A percentile compares a stretch with the other conserved stretches of the same genome.
Evolutionary conservation across 2,113 vertebrate genomes (phyloP).

Genomic region (Butastur rufipennis): DNA sequence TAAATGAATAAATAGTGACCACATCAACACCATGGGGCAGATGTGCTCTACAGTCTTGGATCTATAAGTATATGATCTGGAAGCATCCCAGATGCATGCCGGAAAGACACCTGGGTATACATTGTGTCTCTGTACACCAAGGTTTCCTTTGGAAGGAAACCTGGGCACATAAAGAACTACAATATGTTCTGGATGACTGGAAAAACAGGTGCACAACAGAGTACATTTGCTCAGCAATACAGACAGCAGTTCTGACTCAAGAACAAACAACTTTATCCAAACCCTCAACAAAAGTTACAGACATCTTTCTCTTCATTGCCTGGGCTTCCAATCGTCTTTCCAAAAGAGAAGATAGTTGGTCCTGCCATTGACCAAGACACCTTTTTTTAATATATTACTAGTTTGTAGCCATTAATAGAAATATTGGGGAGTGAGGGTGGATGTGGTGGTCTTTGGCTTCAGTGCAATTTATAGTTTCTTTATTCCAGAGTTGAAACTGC

Average conservation of each 20-base stretch:
- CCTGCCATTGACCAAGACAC: not conserved
- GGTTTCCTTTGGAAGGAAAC: not conserved
- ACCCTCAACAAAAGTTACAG: not conserved
- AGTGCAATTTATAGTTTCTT: not conserved
- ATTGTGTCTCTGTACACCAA: not conserved
- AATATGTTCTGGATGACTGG: not conserved
- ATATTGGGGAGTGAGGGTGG: fast-evolving
- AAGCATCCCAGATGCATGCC: not conserved
- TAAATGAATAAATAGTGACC: not conserved
- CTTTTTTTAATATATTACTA: not conserved
- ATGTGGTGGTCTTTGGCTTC: not conserved
- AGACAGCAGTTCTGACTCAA: not conserved
- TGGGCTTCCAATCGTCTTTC: not conserved
- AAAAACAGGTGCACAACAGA: not conserved
- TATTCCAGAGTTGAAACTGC: not conserved
- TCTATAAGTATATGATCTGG: not conserved
- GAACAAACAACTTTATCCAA: not conserved
- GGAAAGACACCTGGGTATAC: not conserved
- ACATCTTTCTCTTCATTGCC: not conserved
- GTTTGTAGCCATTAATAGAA: not conserved
- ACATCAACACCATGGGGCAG: not conserved
- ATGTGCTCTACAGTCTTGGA: not conserved
- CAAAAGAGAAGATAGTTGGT: not conserved
- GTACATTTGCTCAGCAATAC: not conserved
- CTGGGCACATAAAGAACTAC: not conserved